These are phyloP conservation scores for Paraplagusia blochii DNA, from an alignment of 2,113 vertebrate genomes.

Conservation along the genomic window DNA sequence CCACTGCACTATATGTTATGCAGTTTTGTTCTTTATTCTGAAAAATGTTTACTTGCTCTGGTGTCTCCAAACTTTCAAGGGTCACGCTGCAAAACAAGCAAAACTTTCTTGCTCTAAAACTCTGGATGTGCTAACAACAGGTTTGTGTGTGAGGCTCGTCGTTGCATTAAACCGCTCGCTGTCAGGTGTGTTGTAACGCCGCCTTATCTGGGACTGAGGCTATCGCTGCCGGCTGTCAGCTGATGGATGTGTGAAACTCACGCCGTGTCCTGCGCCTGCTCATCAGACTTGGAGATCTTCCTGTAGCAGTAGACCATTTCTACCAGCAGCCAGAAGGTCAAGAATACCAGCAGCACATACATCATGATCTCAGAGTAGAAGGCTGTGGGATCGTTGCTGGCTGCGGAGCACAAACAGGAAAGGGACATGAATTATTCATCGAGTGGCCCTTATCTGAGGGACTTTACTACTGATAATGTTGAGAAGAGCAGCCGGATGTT, in stretches of 20 bases:
- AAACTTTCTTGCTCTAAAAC: background rate
- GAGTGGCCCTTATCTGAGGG: background rate
- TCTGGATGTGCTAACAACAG: background rate
- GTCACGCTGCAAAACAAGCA: background rate
- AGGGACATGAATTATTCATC: slow-evolving; percentile 51
- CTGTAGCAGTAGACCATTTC: slow-evolving; percentile 99
- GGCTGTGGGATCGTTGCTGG: slow-evolving; percentile 80
- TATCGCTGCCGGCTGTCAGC: slow-evolving; percentile 3
- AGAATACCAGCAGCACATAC: slow-evolving; percentile 95
- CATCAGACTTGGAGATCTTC: slow-evolving; percentile 94
- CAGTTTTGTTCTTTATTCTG: too few species aligned
- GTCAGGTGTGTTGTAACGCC: background rate
- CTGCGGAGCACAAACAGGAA: slow-evolving; percentile 70
- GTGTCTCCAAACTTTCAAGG: background rate
- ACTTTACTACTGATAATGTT: background rate
- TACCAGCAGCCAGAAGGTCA: slow-evolving; percentile 93
- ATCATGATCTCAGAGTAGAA: slow-evolving; percentile 97
- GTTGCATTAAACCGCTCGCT: background rate
- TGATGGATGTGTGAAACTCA: slow-evolving; percentile 75
- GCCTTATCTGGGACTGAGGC: slow-evolving; percentile 10
- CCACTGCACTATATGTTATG: too few species aligned
- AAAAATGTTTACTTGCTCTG: too few species aligned
- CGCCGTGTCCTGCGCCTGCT: slow-evolving; percentile 86
- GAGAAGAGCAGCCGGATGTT: slow-evolving; percentile 4
- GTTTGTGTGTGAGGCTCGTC: background rate